Base-by-base conservation (phyloP, 2,888 invertebrate species). In the Stenoptilia bipunctidactyla region DNA sequence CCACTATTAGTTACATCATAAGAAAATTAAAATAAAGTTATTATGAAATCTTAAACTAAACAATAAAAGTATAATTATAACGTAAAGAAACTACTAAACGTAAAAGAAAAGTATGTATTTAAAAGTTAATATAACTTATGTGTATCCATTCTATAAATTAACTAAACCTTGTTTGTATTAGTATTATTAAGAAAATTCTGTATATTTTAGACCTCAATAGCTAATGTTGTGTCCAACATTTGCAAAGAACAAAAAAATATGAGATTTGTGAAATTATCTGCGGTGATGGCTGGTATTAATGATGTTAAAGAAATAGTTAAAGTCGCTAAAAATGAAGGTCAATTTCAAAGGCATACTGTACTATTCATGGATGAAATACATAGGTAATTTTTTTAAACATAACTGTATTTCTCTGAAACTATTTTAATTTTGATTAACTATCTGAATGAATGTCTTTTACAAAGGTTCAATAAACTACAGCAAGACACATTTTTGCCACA, bases 321-420 rank as follows among this genome's bases (percentile, higher is more conserved):
- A 54, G 66, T 88, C 15, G 93, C 93, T 3, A 88, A 89, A 59
- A 90, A 90, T 73, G 92, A 93, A 56, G 65, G 84, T 34, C 89
- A 88, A 61, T 90, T 89, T 61, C 88, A 88, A 50, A 85, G 89
- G 42, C 87, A 87, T 51, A 93, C 93, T 14, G 85, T 94, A 20
- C 73, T 94, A 12, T 94, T 94, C 56, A 90, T 94, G 88, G 94
- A 94, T 83, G 93, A 94, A 79, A 93, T 94, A 53, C 94, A 94
- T 65, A 86, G 83, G 83, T 77, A 55, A 9, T 30, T 30, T 30
- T n/a, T n/a, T n/a, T n/a, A n/a, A n/a, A n/a, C n/a, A n/a, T n/a
- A n/a, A n/a, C n/a, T n/a, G n/a, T n/a, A n/a, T n/a, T n/a, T n/a
- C n/a, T n/a, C n/a, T n/a, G n/a, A n/a, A n/a, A n/a, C n/a, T n/a